Percentiles rank a stretch among this genome's conserved stretches.
phyloP scores from a whole-genome alignment of 1,140 invertebrate genomes.

The Ctenoplectra terminalis region DNA sequence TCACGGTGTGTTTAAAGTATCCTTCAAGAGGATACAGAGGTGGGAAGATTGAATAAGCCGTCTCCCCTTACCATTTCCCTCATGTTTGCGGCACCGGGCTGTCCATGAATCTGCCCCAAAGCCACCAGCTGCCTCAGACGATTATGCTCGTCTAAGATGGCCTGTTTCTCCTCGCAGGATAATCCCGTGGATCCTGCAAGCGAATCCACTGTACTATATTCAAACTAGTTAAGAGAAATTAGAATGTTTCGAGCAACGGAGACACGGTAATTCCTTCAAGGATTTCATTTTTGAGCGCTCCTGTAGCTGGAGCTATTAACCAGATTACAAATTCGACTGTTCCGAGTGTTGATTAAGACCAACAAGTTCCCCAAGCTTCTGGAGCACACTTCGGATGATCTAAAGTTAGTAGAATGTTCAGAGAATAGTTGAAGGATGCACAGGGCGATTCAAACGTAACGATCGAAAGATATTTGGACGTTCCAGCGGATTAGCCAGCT shows the following conservation, averaged over 20 bases:
- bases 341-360: not conserved
- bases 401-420: not conserved
- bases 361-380: not conserved
- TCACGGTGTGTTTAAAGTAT: not conserved
- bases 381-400: not conserved
- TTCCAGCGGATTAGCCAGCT: not conserved
- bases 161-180: slow-evolving; percentile 87
- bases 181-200: slow-evolving; percentile 86
- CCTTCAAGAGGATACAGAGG: too few relatives aligned
- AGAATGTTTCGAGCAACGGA: too few relatives aligned
- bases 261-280: not conserved
- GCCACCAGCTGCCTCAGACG: slow-evolving; percentile 90
- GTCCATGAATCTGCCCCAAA: slow-evolving; percentile 89
- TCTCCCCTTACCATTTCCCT: slow-evolving; percentile 88
- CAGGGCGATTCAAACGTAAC: not conserved
- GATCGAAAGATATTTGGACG: not conserved
- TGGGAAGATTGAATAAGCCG: not conserved
- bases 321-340: not conserved
- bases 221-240: too few relatives aligned
- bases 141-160: slow-evolving; percentile 91
- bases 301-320: not conserved
- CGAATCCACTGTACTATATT: too few relatives aligned
- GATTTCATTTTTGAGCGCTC: not conserved
- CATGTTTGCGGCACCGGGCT: slow-evolving; percentile 91
- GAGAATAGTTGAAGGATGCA: not conserved